Percentiles rank a stretch among this genome's conserved stretches.
These are phyloP conservation scores for Leptopilina boulardi DNA, from an alignment of 1,140 invertebrate genomes.

Conservation along the genomic window DNA sequence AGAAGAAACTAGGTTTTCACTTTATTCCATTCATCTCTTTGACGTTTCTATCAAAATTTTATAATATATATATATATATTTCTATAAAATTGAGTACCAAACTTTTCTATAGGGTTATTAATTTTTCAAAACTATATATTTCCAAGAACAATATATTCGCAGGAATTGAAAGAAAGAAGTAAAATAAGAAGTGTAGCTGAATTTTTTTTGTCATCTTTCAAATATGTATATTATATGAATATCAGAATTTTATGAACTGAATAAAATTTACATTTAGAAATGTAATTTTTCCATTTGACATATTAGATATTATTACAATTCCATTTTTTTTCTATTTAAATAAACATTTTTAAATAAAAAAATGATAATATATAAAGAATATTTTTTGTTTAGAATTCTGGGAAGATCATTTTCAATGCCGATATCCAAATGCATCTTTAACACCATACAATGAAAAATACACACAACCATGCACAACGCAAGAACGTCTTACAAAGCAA, in stretches of 20 bases:
- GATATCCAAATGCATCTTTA: constrained; percentile 84
- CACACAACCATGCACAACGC: constrained; percentile 81
- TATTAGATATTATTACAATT: not conserved
- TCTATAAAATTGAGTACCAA: not conserved
- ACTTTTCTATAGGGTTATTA: not conserved
- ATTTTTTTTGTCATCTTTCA: not conserved
- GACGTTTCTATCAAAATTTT: constrained; percentile 4
- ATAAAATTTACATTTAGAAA: constrained; percentile 3
- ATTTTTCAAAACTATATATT: not conserved
- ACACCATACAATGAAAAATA: constrained; percentile 91
- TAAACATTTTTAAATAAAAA: too few relatives aligned
- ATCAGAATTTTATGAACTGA: not conserved
- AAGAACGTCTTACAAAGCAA: constrained; percentile 82
- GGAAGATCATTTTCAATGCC: constrained; percentile 93
- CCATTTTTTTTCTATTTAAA: not conserved
- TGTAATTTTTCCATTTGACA: not conserved
- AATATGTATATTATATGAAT: too few relatives aligned
- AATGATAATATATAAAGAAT: not conserved
- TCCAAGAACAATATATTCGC: not conserved
- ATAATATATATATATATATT: not conserved
- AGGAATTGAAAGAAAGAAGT: not conserved
- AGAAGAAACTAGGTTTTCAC: not conserved
- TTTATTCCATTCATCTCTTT: constrained; percentile 6
- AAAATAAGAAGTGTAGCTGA: not conserved
- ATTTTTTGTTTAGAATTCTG: constrained; percentile 87